Percentiles rank a stretch among this genome's conserved stretches.
These are phyloP conservation scores for Dermatemys mawii DNA, from an alignment of 2,113 vertebrate species.

Conservation along the genomic window DNA sequence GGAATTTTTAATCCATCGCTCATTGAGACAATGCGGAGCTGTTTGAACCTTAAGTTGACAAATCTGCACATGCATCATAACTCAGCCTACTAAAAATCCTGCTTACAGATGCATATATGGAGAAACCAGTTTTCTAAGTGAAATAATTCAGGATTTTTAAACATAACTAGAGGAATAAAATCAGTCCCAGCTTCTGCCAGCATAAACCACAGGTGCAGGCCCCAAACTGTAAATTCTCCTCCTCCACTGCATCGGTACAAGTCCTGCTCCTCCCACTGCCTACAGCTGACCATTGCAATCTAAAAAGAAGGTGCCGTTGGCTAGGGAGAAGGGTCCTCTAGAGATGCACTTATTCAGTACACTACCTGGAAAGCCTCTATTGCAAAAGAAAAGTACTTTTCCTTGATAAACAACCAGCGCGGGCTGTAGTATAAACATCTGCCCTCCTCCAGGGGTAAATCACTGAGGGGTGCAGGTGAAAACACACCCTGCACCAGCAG, in stretches of 20 bases:
- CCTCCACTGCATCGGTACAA: not conserved
- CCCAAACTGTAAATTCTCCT: not conserved
- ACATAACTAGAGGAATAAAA: not conserved
- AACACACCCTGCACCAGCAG: not conserved
- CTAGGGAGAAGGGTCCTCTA: not conserved
- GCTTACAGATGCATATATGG: not conserved
- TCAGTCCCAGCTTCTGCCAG: not conserved
- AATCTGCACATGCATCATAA: not conserved
- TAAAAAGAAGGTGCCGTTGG: not conserved
- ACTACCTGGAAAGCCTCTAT: not conserved
- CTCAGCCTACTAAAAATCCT: not conserved
- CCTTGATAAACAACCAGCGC: not conserved
- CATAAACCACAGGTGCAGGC: not conserved
- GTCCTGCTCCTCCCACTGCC: not conserved
- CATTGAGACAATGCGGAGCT: conserved; percentile 20
- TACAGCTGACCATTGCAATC: not conserved
- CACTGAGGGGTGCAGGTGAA: not conserved
- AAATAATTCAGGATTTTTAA: not conserved
- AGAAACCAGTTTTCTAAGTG: not conserved
- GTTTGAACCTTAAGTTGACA: not conserved
- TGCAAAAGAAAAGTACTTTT: not conserved
- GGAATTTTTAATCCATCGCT: conserved; percentile 28
- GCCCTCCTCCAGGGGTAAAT: not conserved
- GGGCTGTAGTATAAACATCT: not conserved
- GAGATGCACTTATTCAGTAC: not conserved